Evolutionary conservation across 2,888 invertebrate genomes (phyloP).

Genomic region (Abrostola tripartita): DNA sequence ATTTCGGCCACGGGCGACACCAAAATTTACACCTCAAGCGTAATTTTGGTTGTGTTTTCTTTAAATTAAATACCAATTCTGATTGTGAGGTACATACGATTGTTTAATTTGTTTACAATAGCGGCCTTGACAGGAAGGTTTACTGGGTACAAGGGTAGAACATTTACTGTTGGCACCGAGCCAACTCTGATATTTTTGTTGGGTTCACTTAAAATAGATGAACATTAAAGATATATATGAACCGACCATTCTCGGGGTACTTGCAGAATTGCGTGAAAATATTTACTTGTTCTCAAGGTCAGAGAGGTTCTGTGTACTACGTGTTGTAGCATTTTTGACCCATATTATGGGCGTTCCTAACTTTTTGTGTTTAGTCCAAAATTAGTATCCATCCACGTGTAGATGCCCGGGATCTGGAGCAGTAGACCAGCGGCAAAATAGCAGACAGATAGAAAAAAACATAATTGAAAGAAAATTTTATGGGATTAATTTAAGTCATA

Average conservation of each 20-base stretch:
- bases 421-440: too few relatives aligned
- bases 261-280: slow-evolving; percentile 38
- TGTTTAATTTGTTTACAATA: slow-evolving; percentile 44
- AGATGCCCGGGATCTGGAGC: too few relatives aligned
- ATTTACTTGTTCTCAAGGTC: slow-evolving; percentile 44
- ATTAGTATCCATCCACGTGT: too few relatives aligned
- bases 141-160: slow-evolving; percentile 40
- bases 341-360: background rate
- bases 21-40: too few relatives aligned
- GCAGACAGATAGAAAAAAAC: too few relatives aligned
- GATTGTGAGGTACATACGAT: slow-evolving; percentile 7
- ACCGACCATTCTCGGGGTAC: slow-evolving; percentile 21
- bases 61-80: background rate
- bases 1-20: too few relatives aligned
- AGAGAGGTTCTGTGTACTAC: slow-evolving; percentile 16
- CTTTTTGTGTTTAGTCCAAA: background rate
- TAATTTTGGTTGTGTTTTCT: too few relatives aligned
- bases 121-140: slow-evolving; percentile 44
- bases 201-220: slow-evolving; percentile 52
- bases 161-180: slow-evolving; percentile 39
- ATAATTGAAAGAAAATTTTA: too few relatives aligned
- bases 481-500: too few relatives aligned
- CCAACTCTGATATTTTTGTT: slow-evolving; percentile 44
- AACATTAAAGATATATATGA: slow-evolving; percentile 49
- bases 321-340: background rate